Conservation (phyloP, 2,113 vertebrate species). For the Scytalopus superciliaris region DNA sequence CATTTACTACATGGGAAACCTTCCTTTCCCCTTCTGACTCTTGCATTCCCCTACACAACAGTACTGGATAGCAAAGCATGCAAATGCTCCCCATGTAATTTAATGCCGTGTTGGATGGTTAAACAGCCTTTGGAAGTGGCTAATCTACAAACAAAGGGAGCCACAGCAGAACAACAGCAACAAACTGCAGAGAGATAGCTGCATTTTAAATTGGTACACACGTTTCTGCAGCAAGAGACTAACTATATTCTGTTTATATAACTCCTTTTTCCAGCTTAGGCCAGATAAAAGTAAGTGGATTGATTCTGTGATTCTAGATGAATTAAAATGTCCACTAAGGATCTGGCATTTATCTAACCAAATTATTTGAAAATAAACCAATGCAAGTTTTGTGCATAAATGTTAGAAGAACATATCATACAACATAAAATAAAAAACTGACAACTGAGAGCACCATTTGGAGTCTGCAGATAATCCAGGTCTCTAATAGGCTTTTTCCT, state of each 20-base stretch:
- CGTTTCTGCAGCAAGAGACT: not conserved
- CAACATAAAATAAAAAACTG: not conserved
- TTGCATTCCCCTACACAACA: not conserved
- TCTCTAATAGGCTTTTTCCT: not conserved
- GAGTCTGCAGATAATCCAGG: not conserved
- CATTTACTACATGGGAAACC: not conserved
- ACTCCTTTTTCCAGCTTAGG: not conserved
- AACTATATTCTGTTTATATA: not conserved
- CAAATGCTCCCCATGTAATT: not conserved
- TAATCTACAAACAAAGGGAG: not conserved
- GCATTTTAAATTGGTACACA: not conserved
- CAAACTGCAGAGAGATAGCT: not conserved
- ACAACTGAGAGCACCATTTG: not conserved
- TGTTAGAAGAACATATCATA: not conserved
- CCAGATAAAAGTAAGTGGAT: not conserved
- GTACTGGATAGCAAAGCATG: not conserved
- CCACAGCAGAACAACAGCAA: not conserved
- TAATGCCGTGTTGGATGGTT: not conserved
- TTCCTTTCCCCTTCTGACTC: not conserved
- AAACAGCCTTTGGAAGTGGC: not conserved
- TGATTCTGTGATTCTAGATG: not conserved
- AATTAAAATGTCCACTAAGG: not conserved
- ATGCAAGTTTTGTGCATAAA: not conserved
- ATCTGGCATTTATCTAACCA: not conserved
- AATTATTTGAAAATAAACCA: constrained; percentile 9